phyloP scores from a whole-genome alignment of 2,797 vertebrate species.

The Gobionotothen gibberifrons region DNA sequence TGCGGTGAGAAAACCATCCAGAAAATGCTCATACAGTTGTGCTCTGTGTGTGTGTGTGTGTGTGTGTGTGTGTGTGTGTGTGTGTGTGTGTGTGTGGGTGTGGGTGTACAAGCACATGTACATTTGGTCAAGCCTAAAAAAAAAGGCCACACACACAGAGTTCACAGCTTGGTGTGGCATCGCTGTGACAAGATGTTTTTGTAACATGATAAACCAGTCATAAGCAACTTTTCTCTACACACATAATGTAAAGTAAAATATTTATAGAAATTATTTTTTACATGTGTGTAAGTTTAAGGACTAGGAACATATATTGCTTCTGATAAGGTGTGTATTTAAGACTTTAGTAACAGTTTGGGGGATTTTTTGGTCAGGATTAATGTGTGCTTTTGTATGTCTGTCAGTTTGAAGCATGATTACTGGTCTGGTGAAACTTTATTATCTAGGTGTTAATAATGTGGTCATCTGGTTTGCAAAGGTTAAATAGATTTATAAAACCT shows the following conservation, averaged over 20 bases:
- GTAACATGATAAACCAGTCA: constrained; percentile 61
- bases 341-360: constrained; percentile 22
- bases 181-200: constrained; percentile 35
- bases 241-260: constrained; percentile 31
- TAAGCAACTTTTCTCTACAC: constrained; percentile 41
- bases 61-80: constrained; percentile 44
- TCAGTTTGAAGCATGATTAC: constrained; percentile 54
- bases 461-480: constrained; percentile 40
- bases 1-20: constrained; percentile 20
- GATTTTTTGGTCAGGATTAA: constrained; percentile 34
- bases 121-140: constrained; percentile 22
- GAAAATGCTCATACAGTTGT: constrained; percentile 27
- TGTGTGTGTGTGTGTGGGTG: background rate
- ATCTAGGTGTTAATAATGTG: constrained; percentile 47
- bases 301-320: constrained; percentile 41
- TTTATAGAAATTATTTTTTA: constrained; percentile 51
- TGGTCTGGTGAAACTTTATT: constrained; percentile 35
- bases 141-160: constrained; percentile 24
- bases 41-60: constrained; percentile 35
- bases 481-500: constrained; percentile 45
- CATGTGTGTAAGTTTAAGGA: constrained; percentile 44
- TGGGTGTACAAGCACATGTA: constrained; percentile 26
- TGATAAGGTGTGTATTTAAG: constrained; percentile 46
- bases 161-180: background rate
- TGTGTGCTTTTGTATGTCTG: constrained; percentile 25